Conservation (phyloP, 2,888 invertebrate species). For the Drosophila hamatofila region DNA sequence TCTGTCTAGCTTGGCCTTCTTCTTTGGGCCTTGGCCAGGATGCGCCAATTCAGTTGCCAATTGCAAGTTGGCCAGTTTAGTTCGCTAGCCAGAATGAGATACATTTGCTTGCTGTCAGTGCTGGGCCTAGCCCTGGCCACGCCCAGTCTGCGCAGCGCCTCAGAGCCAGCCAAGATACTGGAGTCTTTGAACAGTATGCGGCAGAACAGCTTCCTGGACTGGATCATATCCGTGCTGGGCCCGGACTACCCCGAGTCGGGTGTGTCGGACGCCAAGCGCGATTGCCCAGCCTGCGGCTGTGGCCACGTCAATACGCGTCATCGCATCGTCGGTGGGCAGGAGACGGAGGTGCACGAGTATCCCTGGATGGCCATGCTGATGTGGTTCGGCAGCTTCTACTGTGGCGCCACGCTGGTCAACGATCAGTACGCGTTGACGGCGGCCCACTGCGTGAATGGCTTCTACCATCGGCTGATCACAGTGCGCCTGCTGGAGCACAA, state of each 20-base stretch:
- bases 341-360: slow-evolving; percentile 89
- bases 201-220: slow-evolving; percentile 77
- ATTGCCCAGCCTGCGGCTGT: slow-evolving; percentile 86
- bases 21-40: slow-evolving; percentile 35
- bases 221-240: slow-evolving; percentile 75
- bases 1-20: slow-evolving; percentile 23
- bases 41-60: slow-evolving; percentile 66
- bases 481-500: slow-evolving; percentile 91
- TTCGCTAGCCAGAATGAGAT: slow-evolving; percentile 50
- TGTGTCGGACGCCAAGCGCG: slow-evolving; percentile 58
- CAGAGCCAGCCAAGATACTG: slow-evolving; percentile 67
- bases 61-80: slow-evolving; percentile 63
- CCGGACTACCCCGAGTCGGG: slow-evolving; percentile 54
- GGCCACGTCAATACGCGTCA: slow-evolving; percentile 89
- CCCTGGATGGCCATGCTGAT: slow-evolving; percentile 90
- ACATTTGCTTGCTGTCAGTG: slow-evolving; percentile 38
- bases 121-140: slow-evolving; percentile 47
- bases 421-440: slow-evolving; percentile 91
- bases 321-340: slow-evolving; percentile 92
- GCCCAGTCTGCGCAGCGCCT: slow-evolving; percentile 43
- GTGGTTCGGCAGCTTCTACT: slow-evolving; percentile 87
- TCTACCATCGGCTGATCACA: slow-evolving; percentile 87
- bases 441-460: slow-evolving; percentile 90
- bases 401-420: slow-evolving; percentile 91
- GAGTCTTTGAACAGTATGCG: slow-evolving; percentile 56